phyloP scores from a whole-genome alignment of 2,797 vertebrate species.

The Bucorvus abyssinicus region DNA sequence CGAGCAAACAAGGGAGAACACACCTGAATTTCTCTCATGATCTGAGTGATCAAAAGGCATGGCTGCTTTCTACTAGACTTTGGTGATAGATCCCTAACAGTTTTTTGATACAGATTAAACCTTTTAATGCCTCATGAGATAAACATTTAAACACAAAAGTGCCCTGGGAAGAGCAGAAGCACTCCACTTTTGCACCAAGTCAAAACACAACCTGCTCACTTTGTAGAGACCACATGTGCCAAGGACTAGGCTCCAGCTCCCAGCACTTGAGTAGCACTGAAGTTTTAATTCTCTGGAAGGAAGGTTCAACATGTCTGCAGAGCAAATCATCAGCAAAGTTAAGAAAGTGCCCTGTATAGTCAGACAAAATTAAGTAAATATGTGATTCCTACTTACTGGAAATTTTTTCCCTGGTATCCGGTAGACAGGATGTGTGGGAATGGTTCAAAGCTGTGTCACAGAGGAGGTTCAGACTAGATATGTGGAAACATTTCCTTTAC shows the following conservation, averaged over 20 bases:
- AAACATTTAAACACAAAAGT: not conserved
- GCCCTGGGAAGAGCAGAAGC: not conserved
- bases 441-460: not conserved
- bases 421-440: not conserved
- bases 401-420: not conserved
- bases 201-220: not conserved
- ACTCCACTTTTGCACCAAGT: not conserved
- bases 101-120: not conserved
- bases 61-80: not conserved
- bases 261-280: not conserved
- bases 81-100: not conserved
- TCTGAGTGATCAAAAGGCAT: not conserved
- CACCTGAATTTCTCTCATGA: not conserved
- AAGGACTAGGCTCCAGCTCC: not conserved
- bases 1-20: not conserved
- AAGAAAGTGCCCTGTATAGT: not conserved
- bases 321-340: not conserved
- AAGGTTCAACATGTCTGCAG: not conserved
- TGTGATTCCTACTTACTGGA: not conserved
- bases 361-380: not conserved
- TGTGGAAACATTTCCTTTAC: not conserved
- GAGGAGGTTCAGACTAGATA: not conserved
- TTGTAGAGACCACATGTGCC: not conserved
- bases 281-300: not conserved
- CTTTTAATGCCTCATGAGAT: not conserved